Evolutionary conservation across 2,113 vertebrate species (phyloP).

Genomic region (Penelope pileata): DNA sequence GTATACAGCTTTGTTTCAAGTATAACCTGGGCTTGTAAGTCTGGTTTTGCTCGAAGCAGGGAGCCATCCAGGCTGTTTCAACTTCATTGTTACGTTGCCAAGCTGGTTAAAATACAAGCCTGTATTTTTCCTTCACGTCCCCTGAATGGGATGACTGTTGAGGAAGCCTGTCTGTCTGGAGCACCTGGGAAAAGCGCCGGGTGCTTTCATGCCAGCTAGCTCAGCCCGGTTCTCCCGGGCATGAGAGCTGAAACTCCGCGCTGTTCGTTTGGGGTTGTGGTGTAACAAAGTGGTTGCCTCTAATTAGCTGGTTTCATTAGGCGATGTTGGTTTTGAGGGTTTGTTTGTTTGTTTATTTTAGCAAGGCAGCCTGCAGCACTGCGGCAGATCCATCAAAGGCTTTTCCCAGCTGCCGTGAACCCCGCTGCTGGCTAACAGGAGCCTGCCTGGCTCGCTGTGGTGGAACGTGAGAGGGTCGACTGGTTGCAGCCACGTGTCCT

Average conservation of each 20-base stretch:
- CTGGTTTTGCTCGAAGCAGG: not conserved
- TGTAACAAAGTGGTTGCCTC: not conserved
- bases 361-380: not conserved
- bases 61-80: not conserved
- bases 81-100: not conserved
- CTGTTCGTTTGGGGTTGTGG: not conserved
- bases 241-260: not conserved
- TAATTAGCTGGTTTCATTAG: constrained; percentile 35
- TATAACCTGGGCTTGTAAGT: constrained; percentile 1
- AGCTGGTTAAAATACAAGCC: not conserved
- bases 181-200: not conserved
- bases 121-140: not conserved
- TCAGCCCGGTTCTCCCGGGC: not conserved
- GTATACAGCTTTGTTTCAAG: not conserved
- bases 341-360: not conserved
- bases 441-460: not conserved
- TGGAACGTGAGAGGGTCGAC: not conserved
- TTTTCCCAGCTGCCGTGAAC: not conserved
- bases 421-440: not conserved
- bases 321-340: constrained; percentile 28
- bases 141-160: not conserved
- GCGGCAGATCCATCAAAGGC: not conserved
- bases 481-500: not conserved
- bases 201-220: not conserved
- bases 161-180: not conserved